These are phyloP conservation scores for Cavia porcellus DNA, from an alignment of 2,113 vertebrate species.

Conservation along the genomic window DNA sequence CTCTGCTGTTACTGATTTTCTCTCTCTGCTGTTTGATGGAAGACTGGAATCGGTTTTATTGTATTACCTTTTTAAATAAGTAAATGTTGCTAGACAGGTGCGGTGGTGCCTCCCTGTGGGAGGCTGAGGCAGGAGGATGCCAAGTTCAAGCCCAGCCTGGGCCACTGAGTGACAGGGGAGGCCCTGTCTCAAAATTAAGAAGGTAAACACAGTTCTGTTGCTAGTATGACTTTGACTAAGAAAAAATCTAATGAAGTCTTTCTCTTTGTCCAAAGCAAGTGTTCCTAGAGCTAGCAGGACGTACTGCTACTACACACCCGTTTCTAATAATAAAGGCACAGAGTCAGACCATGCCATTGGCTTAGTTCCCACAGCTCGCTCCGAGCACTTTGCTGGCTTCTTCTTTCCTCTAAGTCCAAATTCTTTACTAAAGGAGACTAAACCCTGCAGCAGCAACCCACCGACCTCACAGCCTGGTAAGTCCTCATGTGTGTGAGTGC, in stretches of 20 bases:
- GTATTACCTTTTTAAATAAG: conserved; percentile 40
- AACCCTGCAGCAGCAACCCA: not conserved
- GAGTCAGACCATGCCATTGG: not conserved
- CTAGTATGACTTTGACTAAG: conserved; percentile 13
- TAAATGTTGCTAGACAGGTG: not conserved
- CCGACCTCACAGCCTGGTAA: not conserved
- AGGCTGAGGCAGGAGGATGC: not conserved
- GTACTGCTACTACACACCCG: not conserved
- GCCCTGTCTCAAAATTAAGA: not conserved
- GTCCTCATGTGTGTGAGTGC: not conserved
- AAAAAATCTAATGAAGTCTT: conserved; percentile 27
- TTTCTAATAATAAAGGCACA: not conserved
- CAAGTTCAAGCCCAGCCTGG: not conserved
- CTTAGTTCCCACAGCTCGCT: not conserved
- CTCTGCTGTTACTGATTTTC: not conserved
- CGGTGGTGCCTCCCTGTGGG: not conserved
- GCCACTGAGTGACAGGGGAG: not conserved
- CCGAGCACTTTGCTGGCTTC: not conserved
- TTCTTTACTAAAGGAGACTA: conserved; percentile 16
- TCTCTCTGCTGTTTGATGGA: not conserved
- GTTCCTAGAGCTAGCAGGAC: conserved; percentile 1
- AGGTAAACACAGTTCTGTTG: not conserved
- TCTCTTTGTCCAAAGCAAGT: conserved; percentile 45
- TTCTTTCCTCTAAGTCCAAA: not conserved
- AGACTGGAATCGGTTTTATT: not conserved